Percentiles rank a stretch among this genome's conserved stretches.
Evolutionary conservation across 2,888 invertebrate genomes (phyloP).

Genomic region (Dione vanillae): DNA sequence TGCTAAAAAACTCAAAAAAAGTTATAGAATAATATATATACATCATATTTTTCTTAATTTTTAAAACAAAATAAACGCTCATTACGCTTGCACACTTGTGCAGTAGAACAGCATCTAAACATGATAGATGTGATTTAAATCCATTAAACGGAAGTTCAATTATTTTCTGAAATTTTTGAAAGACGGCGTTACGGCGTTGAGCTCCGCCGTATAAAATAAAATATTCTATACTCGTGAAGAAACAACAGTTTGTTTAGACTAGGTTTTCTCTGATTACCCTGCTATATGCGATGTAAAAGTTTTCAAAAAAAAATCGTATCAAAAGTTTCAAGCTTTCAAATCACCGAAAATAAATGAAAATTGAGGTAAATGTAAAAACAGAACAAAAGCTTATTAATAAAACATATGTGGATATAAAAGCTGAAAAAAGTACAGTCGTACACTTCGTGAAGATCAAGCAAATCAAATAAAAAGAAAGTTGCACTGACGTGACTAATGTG

Average conservation of each 20-base stretch:
- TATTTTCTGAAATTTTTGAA: neutral
- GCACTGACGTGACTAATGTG: constrained; percentile 62
- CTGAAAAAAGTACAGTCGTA: constrained; percentile 35
- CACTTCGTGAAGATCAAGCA: constrained; percentile 46
- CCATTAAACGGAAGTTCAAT: neutral
- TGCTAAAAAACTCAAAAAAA: too few relatives aligned
- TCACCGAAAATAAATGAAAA: too few relatives aligned
- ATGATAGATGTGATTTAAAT: neutral
- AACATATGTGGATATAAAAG: constrained; percentile 18
- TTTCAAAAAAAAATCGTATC: too few relatives aligned
- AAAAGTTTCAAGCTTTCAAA: too few relatives aligned
- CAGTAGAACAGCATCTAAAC: neutral
- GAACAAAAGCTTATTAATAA: constrained; percentile 26
- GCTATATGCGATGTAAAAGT: too few relatives aligned
- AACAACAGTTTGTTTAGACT: too few relatives aligned
- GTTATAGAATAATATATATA: too few relatives aligned
- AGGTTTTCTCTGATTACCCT: too few relatives aligned
- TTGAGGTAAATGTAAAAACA: constrained; percentile 1
- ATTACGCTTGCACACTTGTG: too few relatives aligned
- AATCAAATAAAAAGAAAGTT: constrained; percentile 60
- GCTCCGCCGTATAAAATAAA: neutral
- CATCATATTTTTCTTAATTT: too few relatives aligned
- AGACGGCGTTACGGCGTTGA: neutral
- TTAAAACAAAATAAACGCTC: too few relatives aligned
- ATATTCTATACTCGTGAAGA: neutral